Conservation (phyloP, 1,140 invertebrate species). For the Nymphalis io region DNA sequence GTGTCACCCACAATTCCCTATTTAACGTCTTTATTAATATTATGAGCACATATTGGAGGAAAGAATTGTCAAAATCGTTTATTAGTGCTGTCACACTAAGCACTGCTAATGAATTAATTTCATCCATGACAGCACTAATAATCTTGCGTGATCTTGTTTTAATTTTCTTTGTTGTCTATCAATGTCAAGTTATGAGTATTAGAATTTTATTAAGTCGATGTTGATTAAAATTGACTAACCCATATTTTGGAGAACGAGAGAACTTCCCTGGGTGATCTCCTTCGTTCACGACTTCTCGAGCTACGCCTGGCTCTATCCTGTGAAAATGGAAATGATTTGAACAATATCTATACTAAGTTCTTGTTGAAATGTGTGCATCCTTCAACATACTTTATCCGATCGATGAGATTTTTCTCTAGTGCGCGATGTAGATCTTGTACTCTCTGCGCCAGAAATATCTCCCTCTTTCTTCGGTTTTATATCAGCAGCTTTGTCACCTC, state of each 20-base stretch:
- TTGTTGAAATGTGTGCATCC: background rate
- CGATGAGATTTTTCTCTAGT: conserved; percentile 66
- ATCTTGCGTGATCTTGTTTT: no score
- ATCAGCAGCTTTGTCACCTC: conserved; percentile 49
- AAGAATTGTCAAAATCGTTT: no score
- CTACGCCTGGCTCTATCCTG: conserved; percentile 61
- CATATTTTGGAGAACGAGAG: conserved; percentile 85
- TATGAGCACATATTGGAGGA: no score
- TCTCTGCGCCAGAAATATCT: conserved; percentile 62
- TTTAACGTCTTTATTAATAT: no score
- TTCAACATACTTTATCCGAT: conserved; percentile 60
- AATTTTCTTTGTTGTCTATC: background rate
- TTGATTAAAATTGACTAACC: conserved; percentile 64
- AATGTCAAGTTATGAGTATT: no score
- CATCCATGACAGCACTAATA: no score
- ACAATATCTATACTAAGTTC: no score
- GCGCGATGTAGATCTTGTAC: conserved; percentile 59
- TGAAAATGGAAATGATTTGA: conserved; percentile 13
- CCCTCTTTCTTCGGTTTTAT: conserved; percentile 58
- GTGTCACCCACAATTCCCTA: no score
- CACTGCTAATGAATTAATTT: no score
- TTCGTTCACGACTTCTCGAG: conserved; percentile 63
- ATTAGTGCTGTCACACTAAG: no score
- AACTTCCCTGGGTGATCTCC: conserved; percentile 77
- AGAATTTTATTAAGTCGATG: no score